Evolutionary conservation across 2,113 vertebrate genomes (phyloP).

Genomic region (Geococcyx californianus): DNA sequence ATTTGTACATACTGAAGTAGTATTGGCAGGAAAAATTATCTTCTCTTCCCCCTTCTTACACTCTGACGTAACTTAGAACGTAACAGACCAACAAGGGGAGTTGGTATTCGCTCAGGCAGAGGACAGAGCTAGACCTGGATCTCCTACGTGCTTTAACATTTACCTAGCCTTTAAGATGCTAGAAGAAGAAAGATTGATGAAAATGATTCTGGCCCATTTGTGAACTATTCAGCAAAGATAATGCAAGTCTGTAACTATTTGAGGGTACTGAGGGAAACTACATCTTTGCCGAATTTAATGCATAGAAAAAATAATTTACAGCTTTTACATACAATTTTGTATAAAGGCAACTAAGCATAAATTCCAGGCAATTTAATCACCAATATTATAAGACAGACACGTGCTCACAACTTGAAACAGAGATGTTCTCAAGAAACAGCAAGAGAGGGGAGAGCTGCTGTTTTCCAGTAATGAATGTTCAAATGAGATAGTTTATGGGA

Average conservation of each 20-base stretch:
- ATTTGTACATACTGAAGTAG: constrained; percentile 13
- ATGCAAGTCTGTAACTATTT: not conserved
- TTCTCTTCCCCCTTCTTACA: not conserved
- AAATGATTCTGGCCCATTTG: not conserved
- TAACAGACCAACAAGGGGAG: not conserved
- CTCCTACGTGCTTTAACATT: not conserved
- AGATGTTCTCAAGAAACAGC: not conserved
- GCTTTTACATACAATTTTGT: not conserved
- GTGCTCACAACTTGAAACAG: not conserved
- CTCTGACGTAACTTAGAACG: not conserved
- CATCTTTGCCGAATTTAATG: not conserved
- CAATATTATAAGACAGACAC: not conserved
- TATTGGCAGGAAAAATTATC: not conserved
- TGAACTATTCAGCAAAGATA: not conserved
- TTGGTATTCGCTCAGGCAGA: not conserved
- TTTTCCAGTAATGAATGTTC: not conserved
- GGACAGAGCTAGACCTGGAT: not conserved
- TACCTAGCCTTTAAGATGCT: not conserved
- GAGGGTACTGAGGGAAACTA: not conserved
- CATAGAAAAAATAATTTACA: not conserved
- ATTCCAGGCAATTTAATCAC: not conserved
- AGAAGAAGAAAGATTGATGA: not conserved
- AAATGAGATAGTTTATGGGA: not conserved
- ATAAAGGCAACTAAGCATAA: not conserved
- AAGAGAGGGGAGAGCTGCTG: not conserved